Evolutionary conservation across 2,797 vertebrate species (phyloP), one percentile per base, ranked within the genome.

Genomic region (Xiphorhynchus erythropygius): DNA sequence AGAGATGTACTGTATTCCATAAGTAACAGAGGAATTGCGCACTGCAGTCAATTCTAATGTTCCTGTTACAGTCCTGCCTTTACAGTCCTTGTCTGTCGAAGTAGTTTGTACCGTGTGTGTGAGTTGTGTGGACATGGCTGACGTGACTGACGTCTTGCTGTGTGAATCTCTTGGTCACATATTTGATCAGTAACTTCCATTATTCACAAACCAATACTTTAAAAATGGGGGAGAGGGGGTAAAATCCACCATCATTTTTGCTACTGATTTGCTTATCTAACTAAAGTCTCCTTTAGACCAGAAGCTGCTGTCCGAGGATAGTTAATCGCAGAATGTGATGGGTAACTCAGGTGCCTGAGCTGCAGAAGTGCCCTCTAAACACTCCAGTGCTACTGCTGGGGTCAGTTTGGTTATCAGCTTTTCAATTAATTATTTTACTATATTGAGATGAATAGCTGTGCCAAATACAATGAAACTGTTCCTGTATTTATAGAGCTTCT

Each of bases 11-110:
- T 2, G 65, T 16, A 18, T 9, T 42, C 49, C 11, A 3, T 13
- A 7, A 42, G 4, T 22, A 5, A 37, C 0, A 9, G 25, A 28
- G 41, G 13, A 24, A 35, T 11, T 1, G 0, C 53, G 10, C 7
- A 3, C 3, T 37, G 9, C n/a, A 33, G 41, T 47, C 5, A n/a
- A 6, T 52, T 27, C 21, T 0, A 7, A 0, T 8, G 8, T 17
- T 76, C 33, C 62, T 60, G 44, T 53, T 18, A 5, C n/a, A 49
- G 63, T 30, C 53, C 37, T n/a, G 53, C 22, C 33, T 11, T 18
- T 13, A n/a, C n/a, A 8, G 44, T 10, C 56, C 53, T 44, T 5
- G 11, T 6, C 68, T 57, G 16, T 17, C 15, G 2, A 8, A 39
- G 24, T 2, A 25, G 33, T 23, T 46, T 6, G 22, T 17, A n/a